A percentile compares a stretch with the other conserved stretches of the same genome.
These are phyloP conservation scores for Aporophyla nigra DNA, from an alignment of 2,888 invertebrate species.

Conservation along the genomic window DNA sequence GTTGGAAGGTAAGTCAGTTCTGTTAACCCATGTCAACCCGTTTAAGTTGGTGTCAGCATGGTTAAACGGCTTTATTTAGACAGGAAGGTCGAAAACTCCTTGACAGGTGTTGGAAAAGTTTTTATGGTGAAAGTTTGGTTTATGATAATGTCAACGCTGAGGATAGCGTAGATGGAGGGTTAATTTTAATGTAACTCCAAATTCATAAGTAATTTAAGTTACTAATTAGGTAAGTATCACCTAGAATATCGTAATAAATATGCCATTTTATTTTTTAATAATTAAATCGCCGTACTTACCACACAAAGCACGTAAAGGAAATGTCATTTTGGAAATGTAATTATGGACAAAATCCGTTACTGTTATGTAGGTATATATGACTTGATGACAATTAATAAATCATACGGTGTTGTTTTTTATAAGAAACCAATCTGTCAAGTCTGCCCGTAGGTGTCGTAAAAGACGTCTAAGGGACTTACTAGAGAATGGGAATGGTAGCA, in stretches of 20 bases:
- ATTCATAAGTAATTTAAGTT: neutral
- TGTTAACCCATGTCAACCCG: constrained; percentile 49
- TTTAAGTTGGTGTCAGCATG: constrained; percentile 46
- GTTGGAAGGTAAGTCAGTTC: constrained; percentile 69
- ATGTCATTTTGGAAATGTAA: neutral
- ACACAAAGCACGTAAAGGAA: neutral
- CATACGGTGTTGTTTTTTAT: neutral
- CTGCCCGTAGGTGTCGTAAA: no score
- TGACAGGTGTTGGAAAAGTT: constrained; percentile 47
- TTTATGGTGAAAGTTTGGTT: constrained; percentile 32
- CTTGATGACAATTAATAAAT: neutral
- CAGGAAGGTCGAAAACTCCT: constrained; percentile 34
- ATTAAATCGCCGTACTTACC: neutral
- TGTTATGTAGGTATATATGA: no score
- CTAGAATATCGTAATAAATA: neutral
- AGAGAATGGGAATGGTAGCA: no score
- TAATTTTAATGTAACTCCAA: constrained; percentile 7
- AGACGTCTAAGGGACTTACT: no score
- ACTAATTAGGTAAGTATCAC: neutral
- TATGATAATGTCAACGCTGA: constrained; percentile 39
- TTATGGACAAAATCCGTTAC: neutral
- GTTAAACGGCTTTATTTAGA: constrained; percentile 41
- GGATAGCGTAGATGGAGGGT: neutral
- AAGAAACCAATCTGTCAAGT: neutral
- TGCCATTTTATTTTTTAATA: neutral